These are phyloP conservation scores for Caradrina clavipalpis DNA, from an alignment of 2,888 invertebrate species.

Conservation along the genomic window DNA sequence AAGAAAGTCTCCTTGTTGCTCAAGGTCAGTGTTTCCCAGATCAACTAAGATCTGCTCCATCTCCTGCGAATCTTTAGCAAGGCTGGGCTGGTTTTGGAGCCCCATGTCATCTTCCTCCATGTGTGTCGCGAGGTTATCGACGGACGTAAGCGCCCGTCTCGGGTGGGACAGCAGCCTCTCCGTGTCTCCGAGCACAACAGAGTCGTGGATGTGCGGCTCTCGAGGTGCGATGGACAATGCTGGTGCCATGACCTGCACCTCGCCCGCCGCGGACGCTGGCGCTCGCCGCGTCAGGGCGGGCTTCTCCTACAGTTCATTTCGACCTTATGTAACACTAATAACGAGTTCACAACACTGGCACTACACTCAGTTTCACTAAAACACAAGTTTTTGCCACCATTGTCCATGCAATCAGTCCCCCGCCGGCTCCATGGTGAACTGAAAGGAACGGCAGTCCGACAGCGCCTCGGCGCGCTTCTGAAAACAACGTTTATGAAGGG, in stretches of 20 bases:
- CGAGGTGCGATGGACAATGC: conserved; percentile 95
- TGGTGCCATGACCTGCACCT: conserved; percentile 97
- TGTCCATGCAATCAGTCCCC: conserved; percentile 76
- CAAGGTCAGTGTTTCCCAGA: conserved; percentile 90
- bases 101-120: conserved; percentile 92
- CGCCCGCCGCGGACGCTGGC: conserved; percentile 81
- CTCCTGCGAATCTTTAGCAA: conserved; percentile 91
- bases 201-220: conserved; percentile 78
- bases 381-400: conserved; percentile 71
- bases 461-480: conserved; percentile 85
- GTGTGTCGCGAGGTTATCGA: conserved; percentile 89
- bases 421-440: conserved; percentile 82
- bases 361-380: conserved; percentile 77
- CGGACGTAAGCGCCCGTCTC: conserved; percentile 87
- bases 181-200: conserved; percentile 73
- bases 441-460: conserved; percentile 70
- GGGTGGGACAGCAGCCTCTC: conserved; percentile 74
- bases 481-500: conserved; percentile 83
- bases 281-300: conserved; percentile 84
- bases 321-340: conserved; percentile 85
- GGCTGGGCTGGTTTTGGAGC: conserved; percentile 89
- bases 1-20: conserved; percentile 92
- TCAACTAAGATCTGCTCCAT: conserved; percentile 93
- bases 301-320: conserved; percentile 80
- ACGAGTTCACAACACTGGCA: conserved; percentile 78